Evolutionary conservation across 2,113 vertebrate species (phyloP).

Genomic region (Cynopterus brachyotis): DNA sequence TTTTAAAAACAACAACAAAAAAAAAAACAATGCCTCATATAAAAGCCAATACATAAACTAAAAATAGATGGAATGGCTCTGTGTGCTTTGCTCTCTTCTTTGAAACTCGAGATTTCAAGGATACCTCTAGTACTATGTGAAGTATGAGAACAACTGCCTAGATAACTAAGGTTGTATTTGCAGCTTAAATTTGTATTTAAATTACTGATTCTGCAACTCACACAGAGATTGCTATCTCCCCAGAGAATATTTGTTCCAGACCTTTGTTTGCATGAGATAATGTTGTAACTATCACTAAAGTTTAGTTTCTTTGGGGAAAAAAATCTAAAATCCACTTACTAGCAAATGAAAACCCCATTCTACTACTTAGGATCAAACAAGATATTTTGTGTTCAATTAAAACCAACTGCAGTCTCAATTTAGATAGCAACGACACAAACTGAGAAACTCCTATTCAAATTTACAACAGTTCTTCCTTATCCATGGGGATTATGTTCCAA

Average conservation of each 20-base stretch:
- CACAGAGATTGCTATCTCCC: not conserved
- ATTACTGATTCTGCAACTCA: not conserved
- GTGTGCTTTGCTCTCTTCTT: not conserved
- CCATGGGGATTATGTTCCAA: not conserved
- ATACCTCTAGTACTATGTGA: not conserved
- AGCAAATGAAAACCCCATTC: conserved; percentile 55
- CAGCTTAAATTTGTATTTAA: not conserved
- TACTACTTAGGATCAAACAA: conserved; percentile 38
- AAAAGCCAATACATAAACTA: not conserved
- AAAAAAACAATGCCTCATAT: not conserved
- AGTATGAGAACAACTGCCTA: not conserved
- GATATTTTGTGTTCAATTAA: conserved; percentile 64
- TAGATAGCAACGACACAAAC: not conserved
- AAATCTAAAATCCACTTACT: conserved; percentile 30
- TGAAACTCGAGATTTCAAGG: not conserved
- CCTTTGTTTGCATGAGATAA: conserved; percentile 32
- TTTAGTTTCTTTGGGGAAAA: conserved; percentile 30
- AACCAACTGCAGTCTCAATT: conserved; percentile 34
- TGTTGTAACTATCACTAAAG: conserved; percentile 20
- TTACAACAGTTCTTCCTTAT: not conserved
- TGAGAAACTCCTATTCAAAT: conserved; percentile 28
- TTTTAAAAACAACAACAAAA: too few species aligned
- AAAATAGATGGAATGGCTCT: not conserved
- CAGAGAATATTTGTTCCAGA: not conserved
- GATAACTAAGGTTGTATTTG: not conserved